Evolutionary conservation across 1,140 invertebrate species (phyloP).

Genomic region (Maconellicoccus hirsutus): DNA sequence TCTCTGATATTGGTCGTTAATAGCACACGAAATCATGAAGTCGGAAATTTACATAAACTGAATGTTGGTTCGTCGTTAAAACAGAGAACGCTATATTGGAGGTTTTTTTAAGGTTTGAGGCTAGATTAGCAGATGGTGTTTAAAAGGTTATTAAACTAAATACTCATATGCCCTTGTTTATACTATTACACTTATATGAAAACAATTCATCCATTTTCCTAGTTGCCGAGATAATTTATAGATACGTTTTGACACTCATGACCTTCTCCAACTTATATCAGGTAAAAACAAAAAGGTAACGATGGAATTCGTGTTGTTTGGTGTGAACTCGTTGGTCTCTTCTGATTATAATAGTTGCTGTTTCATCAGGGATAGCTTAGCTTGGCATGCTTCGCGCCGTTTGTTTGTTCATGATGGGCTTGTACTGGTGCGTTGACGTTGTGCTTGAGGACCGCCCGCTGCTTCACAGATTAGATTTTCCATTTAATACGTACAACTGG

Average conservation of each 20-base stretch:
- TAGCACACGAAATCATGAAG: background rate
- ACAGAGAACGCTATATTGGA: too few relatives aligned
- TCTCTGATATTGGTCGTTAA: background rate
- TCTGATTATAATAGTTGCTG: conserved; percentile 22
- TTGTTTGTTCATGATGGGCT: conserved; percentile 20
- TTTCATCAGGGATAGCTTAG: conserved; percentile 15
- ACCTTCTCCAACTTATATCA: conserved; percentile 16
- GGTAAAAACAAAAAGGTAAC: conserved; percentile 17
- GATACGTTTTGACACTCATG: conserved; percentile 19
- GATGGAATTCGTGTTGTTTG: conserved; percentile 16
- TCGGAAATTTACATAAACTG: background rate
- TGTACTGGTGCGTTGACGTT: conserved; percentile 7
- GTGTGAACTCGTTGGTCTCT: conserved; percentile 21
- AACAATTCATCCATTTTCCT: conserved; percentile 17
- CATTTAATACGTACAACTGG: conserved; percentile 15
- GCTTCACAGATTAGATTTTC: conserved; percentile 21
- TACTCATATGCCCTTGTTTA: background rate
- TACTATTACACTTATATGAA: conserved; percentile 5
- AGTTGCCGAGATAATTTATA: conserved; percentile 18
- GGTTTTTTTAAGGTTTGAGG: background rate
- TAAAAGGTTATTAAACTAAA: background rate
- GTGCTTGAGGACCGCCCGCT: conserved; percentile 11
- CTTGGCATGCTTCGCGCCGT: conserved; percentile 21
- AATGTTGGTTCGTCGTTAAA: background rate
- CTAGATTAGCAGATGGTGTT: background rate